Percentiles rank a stretch among this genome's conserved stretches.
Evolutionary conservation across 2,113 vertebrate species (phyloP).

Genomic region (Regulus satrapa): DNA sequence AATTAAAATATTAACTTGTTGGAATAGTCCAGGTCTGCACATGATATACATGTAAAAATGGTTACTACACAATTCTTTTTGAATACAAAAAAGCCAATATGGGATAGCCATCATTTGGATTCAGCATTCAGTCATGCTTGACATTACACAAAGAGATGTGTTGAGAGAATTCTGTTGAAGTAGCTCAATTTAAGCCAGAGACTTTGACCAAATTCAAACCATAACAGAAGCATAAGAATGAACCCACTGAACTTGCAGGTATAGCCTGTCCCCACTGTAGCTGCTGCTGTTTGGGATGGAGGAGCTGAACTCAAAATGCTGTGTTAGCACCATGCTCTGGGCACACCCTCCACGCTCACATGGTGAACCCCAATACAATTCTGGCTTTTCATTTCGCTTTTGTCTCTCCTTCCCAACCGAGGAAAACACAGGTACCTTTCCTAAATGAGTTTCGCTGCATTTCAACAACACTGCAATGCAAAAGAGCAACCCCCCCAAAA

Average conservation of each 20-base stretch:
- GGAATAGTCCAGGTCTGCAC: conserved; percentile 68
- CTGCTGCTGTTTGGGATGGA: conserved; percentile 22
- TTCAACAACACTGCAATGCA: conserved; percentile 30
- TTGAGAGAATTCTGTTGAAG: conserved; percentile 48
- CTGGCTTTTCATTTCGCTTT: neutral
- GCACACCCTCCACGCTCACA: neutral
- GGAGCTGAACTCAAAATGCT: conserved; percentile 1
- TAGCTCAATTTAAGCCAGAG: conserved; percentile 59
- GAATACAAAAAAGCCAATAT: conserved; percentile 65
- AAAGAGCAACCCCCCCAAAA: conserved; percentile 2
- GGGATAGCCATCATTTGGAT: conserved; percentile 57
- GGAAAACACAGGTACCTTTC: neutral
- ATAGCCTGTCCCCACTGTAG: neutral
- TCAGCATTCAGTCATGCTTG: conserved; percentile 62
- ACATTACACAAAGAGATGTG: conserved; percentile 54
- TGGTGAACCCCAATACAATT: neutral
- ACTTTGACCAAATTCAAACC: conserved; percentile 40
- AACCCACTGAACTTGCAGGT: conserved; percentile 35
- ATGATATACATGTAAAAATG: conserved; percentile 67
- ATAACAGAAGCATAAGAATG: conserved; percentile 43
- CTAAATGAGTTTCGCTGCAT: neutral
- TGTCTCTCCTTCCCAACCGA: neutral
- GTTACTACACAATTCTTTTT: conserved; percentile 59
- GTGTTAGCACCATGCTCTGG: conserved; percentile 31
- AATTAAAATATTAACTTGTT: conserved; percentile 76